Evolutionary conservation across 53 echinoderm and acorn worm species (phyloP), one percentile per base, ranked within the genome.

Genomic region (Holothuria leucospilota): DNA sequence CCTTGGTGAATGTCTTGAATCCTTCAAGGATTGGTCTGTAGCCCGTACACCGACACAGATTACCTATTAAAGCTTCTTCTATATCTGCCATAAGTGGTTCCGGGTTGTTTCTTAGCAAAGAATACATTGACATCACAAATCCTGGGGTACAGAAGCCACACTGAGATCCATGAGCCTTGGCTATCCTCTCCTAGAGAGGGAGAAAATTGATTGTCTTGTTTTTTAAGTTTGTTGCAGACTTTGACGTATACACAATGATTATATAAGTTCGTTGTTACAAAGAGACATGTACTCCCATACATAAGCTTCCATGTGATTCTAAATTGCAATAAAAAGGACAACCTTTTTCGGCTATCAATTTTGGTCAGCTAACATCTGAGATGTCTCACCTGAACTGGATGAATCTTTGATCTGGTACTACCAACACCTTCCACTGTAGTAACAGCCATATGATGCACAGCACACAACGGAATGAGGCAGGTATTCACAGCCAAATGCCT

Each of bases 61-160:
- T 93, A 4, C 94, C 94, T 39, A 87, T 82, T 29, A 93, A 72
- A 5, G 94, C 88, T 63, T 78, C 75, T 59, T 82, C 85, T 39
- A 93, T 89, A 20, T 91, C 90, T 23, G 81, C 75, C 85, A 87
- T 91, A 52, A 79, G 39, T 25, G 91, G 94, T 20, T 81, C 88
- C 20, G 90, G 90, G 51, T 65, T 93, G 91, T 93, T 93, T 41
- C 94, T 79, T 53, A 93, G 86, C 51, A 93, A 74, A 39, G 91
- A 71, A 51, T 91, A 91, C 91, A 91, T 91, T 9, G 91, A 93
- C 94, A 93, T 93, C 30, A 93, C 90, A 74, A 93, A 91, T 26
- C 94, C 94, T 28, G 94, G 94, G 42, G 94, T 91, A 67, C 94
- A 93, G 88, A 93, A 93, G 9, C 94, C 94, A 86, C 94, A 93